Conservation (phyloP, 2,888 invertebrate species). For the Lepidonotus clava region DNA sequence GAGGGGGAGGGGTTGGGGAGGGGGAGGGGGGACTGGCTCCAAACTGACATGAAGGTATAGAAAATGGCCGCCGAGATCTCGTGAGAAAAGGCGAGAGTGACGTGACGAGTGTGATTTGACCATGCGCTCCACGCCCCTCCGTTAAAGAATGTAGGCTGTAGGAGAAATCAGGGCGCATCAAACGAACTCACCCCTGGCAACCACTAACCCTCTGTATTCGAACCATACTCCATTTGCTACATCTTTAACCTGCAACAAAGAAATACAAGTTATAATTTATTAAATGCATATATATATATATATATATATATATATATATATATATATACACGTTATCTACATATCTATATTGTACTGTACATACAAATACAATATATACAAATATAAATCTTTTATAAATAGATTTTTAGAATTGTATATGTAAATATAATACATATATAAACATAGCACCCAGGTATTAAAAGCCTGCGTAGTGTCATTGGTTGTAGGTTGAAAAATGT, state of each 20-base stretch:
- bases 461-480: no score
- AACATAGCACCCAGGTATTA: no score
- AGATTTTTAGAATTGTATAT: no score
- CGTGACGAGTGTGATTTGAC: neutral
- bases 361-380: no score
- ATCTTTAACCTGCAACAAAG: no score
- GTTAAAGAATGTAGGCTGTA: neutral
- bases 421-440: no score
- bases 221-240: no score
- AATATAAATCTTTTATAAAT: no score
- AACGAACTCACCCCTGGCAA: neutral
- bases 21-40: neutral
- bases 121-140: neutral
- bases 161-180: neutral
- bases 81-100: conserved; percentile 8
- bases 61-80: conserved; percentile 10
- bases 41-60: neutral
- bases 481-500: no score
- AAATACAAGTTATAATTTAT: no score
- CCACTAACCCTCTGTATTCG: neutral
- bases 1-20: no score
- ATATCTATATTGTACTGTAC: neutral
- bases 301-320: neutral
- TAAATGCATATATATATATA: neutral
- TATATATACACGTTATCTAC: neutral